Conservation (phyloP, 2,888 invertebrate genomes). For the Stenolophus ochropezus region DNA sequence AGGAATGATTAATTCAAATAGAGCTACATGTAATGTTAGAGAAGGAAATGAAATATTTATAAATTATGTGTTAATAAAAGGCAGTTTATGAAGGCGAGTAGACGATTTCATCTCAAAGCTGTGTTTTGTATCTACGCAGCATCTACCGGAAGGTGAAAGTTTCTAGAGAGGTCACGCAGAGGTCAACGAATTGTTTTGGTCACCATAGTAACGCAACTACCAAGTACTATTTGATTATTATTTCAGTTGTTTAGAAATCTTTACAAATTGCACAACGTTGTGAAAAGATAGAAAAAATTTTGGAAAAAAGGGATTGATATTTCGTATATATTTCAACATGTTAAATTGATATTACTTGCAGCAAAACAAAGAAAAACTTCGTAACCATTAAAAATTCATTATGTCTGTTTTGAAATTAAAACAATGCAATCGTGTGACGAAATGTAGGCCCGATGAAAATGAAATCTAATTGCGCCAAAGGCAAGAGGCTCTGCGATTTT, state of each 20-base stretch:
- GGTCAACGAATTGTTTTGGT: slow-evolving; percentile 58
- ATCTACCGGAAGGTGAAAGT: slow-evolving; percentile 58
- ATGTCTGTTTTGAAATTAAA: slow-evolving; percentile 46
- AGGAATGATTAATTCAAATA: too few species aligned
- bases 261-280: slow-evolving; percentile 17
- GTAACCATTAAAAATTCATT: slow-evolving; percentile 51
- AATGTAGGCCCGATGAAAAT: background rate
- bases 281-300: slow-evolving; percentile 1
- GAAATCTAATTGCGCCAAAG: slow-evolving; percentile 15
- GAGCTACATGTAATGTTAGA: too few species aligned
- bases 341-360: slow-evolving; percentile 25
- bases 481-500: background rate
- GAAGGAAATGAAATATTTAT: too few species aligned
- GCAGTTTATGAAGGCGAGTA: background rate
- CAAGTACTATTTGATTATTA: slow-evolving; percentile 22
- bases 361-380: slow-evolving; percentile 40
- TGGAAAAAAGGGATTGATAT: slow-evolving; percentile 30
- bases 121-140: background rate
- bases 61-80: too few species aligned
- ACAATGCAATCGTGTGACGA: slow-evolving; percentile 47
- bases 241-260: slow-evolving; percentile 36
- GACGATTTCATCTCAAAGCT: background rate
- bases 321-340: slow-evolving; percentile 38
- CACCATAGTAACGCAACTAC: slow-evolving; percentile 28
- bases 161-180: slow-evolving; percentile 50